A percentile compares a stretch with the other conserved stretches of the same genome.
Conservation (phyloP, 2,797 vertebrate species). For the Tangara arthus region DNA sequence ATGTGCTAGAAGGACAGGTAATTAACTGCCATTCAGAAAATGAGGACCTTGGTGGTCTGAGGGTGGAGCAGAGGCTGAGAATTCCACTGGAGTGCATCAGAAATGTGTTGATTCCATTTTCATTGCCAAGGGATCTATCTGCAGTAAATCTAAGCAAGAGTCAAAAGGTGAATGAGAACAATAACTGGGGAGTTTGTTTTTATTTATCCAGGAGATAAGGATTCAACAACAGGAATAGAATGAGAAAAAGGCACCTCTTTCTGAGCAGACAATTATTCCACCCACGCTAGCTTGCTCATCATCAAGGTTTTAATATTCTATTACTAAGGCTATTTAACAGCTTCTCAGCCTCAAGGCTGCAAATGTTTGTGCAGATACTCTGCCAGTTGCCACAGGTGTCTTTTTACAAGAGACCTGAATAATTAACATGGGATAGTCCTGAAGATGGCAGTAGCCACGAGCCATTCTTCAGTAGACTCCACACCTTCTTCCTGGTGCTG, state of each 20-base stretch:
- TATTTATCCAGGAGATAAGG: conserved; percentile 56
- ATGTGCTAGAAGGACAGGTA: background rate
- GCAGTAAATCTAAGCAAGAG: conserved; percentile 50
- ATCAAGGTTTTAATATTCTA: conserved; percentile 22
- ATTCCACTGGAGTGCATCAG: background rate
- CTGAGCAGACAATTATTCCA: conserved; percentile 15
- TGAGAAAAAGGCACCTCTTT: background rate
- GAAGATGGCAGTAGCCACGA: conserved; percentile 9
- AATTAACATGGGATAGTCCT: background rate
- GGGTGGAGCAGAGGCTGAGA: background rate
- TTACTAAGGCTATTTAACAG: conserved; percentile 24
- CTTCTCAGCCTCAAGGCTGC: conserved; percentile 25
- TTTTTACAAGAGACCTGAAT: background rate
- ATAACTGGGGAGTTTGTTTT: conserved; percentile 38
- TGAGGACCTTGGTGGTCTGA: background rate
- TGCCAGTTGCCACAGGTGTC: conserved; percentile 48
- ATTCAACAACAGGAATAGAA: conserved; percentile 1
- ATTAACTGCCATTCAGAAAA: background rate
- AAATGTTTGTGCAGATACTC: background rate
- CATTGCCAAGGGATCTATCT: conserved; percentile 32
- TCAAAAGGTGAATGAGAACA: conserved; percentile 57
- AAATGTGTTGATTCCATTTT: conserved; percentile 20
- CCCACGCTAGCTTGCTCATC: background rate
- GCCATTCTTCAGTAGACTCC: background rate
- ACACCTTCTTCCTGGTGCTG: background rate